Percentiles rank a stretch among this genome's conserved stretches.
These are phyloP conservation scores for Eilema griseolum DNA, from an alignment of 2,888 invertebrate species.

Conservation along the genomic window DNA sequence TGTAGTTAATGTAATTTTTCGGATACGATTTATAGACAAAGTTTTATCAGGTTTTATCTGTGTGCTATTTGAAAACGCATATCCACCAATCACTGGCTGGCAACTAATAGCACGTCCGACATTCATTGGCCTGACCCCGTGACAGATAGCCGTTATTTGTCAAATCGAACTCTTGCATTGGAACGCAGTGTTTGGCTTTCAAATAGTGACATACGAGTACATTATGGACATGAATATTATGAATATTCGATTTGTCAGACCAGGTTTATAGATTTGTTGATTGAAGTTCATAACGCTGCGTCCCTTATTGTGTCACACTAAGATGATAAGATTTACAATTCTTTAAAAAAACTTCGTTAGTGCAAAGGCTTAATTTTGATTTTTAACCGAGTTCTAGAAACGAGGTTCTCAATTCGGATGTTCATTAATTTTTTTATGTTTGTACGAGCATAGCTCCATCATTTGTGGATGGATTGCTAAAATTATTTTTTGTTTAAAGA, in stretches of 20 bases:
- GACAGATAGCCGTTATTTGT: conserved; percentile 75
- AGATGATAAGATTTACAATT: no score
- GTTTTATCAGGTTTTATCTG: conserved; percentile 20
- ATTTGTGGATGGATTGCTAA: no score
- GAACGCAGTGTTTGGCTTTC: conserved; percentile 50
- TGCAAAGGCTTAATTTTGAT: background rate
- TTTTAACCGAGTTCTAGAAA: background rate
- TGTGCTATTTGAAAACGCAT: conserved; percentile 24
- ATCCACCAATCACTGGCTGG: conserved; percentile 39
- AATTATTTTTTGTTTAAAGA: no score
- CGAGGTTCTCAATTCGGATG: no score
- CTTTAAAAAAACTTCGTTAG: no score
- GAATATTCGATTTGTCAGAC: conserved; percentile 14
- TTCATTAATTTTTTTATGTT: no score
- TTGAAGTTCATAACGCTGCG: background rate
- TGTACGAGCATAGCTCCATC: no score
- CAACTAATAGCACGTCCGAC: conserved; percentile 55
- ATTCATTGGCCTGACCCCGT: conserved; percentile 71
- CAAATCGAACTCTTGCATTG: conserved; percentile 53
- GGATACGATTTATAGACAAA: conserved; percentile 15
- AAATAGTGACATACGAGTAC: conserved; percentile 34
- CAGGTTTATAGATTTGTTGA: background rate
- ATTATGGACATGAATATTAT: conserved; percentile 36
- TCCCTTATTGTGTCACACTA: background rate
- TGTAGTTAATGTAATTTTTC: conserved; percentile 7